These are phyloP conservation scores for Drosophila subquinaria DNA, from an alignment of 2,888 invertebrate species.

Conservation along the genomic window DNA sequence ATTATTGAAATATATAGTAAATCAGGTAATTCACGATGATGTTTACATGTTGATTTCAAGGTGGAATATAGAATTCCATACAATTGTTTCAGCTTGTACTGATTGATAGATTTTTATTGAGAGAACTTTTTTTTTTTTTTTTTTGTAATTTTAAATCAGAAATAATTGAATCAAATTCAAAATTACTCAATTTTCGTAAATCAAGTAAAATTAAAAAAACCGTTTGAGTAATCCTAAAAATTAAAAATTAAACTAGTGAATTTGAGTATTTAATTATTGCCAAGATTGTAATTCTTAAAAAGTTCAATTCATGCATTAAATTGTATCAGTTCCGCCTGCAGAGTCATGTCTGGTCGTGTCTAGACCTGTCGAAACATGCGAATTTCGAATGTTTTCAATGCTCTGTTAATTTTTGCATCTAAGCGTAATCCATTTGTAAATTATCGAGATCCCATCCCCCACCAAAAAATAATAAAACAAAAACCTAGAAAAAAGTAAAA, in stretches of 20 bases:
- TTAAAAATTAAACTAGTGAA: too few relatives aligned
- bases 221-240: too few relatives aligned
- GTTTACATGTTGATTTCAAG: not conserved
- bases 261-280: not conserved
- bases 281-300: not conserved
- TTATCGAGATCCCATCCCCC: slow-evolving; percentile 7
- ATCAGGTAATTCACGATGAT: not conserved
- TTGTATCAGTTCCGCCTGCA: slow-evolving; percentile 3
- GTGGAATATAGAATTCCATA: not conserved
- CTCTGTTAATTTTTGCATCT: slow-evolving; percentile 23
- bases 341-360: slow-evolving; percentile 17
- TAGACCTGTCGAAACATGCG: slow-evolving; percentile 27
- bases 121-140: not conserved
- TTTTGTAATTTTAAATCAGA: not conserved
- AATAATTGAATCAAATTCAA: too few relatives aligned
- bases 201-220: too few relatives aligned
- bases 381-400: slow-evolving; percentile 23
- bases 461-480: not conserved
- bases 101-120: too few relatives aligned
- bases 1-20: slow-evolving; percentile 9
- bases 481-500: slow-evolving; percentile 3
- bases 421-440: slow-evolving; percentile 18
- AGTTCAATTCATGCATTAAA: slow-evolving; percentile 12
- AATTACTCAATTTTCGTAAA: too few relatives aligned
- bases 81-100: not conserved